Evolutionary conservation across 2,113 vertebrate genomes (phyloP).

Genomic region (Tenrec ecaudatus): DNA sequence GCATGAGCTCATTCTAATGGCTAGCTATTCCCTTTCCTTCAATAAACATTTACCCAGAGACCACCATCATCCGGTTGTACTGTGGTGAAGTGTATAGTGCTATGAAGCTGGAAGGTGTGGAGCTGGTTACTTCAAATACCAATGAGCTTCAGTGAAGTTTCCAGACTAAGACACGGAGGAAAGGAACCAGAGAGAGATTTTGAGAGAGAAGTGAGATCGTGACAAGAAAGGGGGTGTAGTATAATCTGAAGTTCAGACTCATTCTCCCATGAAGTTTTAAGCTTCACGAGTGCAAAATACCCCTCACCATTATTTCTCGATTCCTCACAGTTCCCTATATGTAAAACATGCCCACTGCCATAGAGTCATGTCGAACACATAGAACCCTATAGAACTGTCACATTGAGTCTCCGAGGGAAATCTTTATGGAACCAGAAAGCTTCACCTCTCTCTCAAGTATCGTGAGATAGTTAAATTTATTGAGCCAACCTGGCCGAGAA

Average conservation of each 20-base stretch:
- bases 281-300: neutral
- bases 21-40: too few relatives aligned
- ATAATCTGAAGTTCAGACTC: neutral
- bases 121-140: neutral
- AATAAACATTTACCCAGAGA: too few relatives aligned
- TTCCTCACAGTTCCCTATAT: neutral
- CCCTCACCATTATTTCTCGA: accelerated
- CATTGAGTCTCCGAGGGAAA: too few relatives aligned
- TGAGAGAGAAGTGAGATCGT: neutral
- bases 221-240: neutral
- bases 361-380: too few relatives aligned
- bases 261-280: neutral
- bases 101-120: neutral
- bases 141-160: neutral
- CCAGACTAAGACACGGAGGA: neutral
- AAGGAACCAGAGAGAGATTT: neutral
- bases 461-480: too few relatives aligned
- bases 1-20: too few relatives aligned
- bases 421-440: too few relatives aligned
- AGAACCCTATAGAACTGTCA: too few relatives aligned
- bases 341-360: too few relatives aligned
- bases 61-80: neutral
- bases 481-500: too few relatives aligned
- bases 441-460: too few relatives aligned
- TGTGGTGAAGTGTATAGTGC: neutral